phyloP scores from a whole-genome alignment of 92 coral and sea anemone genomes.

The Galaxea fascicularis region DNA sequence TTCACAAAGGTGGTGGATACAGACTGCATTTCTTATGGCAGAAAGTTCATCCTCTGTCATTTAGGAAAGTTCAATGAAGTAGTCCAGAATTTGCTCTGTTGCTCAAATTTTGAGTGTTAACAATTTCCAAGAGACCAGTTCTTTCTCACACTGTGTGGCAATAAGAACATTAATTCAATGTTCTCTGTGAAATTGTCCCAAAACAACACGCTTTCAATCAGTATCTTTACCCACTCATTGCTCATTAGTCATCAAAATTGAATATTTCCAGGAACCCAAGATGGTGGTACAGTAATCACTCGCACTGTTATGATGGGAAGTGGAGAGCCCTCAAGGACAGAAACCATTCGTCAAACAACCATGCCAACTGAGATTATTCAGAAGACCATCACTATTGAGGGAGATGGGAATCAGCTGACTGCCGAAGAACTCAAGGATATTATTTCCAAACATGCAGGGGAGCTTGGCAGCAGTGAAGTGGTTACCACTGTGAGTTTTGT shows the following conservation, averaged over 20 bases:
- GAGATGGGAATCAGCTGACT: slow-evolving; percentile 97
- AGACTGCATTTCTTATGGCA: too few species aligned
- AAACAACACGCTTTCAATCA: too few species aligned
- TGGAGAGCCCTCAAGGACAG: slow-evolving; percentile 78
- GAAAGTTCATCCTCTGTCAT: too few species aligned
- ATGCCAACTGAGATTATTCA: slow-evolving; percentile 96
- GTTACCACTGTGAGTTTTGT: slow-evolving; percentile 78
- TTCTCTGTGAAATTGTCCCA: too few species aligned
- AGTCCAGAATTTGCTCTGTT: too few species aligned
- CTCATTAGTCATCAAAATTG: not conserved
- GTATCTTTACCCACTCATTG: too few species aligned
- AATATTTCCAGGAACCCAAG: slow-evolving; percentile 37
- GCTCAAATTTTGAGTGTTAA: too few species aligned
- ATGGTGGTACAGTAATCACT: slow-evolving; percentile 84
- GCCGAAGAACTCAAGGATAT: slow-evolving; percentile 94
- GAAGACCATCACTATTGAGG: slow-evolving; percentile 98
- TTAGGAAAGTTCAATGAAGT: too few species aligned
- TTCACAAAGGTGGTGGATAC: too few species aligned
- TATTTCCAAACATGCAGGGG: slow-evolving; percentile 89
- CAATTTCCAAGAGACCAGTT: too few species aligned
- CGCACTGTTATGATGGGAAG: slow-evolving; percentile 94
- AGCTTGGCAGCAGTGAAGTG: slow-evolving; percentile 69
- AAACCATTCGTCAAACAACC: slow-evolving; percentile 84
- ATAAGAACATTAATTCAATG: too few species aligned
- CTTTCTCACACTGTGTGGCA: too few species aligned